A percentile compares a stretch with the other conserved stretches of the same genome.
phyloP scores from a whole-genome alignment of 2,888 invertebrate species.

The Pristionchus japonicus region DNA sequence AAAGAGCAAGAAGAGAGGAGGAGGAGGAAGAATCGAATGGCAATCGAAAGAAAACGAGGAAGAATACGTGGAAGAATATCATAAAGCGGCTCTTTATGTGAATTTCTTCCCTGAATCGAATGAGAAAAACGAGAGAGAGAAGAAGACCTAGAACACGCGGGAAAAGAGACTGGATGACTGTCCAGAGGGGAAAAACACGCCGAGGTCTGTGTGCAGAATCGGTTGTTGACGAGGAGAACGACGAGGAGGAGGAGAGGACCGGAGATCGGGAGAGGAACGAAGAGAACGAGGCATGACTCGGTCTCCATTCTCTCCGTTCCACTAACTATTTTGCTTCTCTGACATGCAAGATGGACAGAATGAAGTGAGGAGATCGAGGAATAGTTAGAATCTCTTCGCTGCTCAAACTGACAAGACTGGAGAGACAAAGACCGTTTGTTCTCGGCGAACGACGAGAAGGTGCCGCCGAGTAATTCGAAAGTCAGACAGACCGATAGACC shows the following conservation, averaged over 20 bases:
- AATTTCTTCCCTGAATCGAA: background rate
- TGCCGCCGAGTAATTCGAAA: too few relatives aligned
- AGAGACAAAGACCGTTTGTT: too few relatives aligned
- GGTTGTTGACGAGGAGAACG: background rate
- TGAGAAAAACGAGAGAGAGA: background rate
- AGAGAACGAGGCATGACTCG: too few relatives aligned
- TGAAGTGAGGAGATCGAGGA: too few relatives aligned
- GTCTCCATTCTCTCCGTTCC: too few relatives aligned
- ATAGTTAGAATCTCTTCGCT: too few relatives aligned
- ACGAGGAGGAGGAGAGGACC: background rate
- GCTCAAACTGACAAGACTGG: too few relatives aligned
- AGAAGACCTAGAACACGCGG: background rate
- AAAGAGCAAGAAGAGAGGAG: background rate
- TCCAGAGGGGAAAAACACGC: background rate
- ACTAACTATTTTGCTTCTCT: too few relatives aligned
- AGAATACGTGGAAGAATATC: too few relatives aligned
- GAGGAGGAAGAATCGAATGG: background rate
- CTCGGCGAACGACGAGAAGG: too few relatives aligned
- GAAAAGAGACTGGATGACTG: background rate
- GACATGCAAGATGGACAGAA: too few relatives aligned
- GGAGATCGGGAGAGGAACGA: background rate
- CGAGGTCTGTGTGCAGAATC: background rate
- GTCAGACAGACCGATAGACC: too few relatives aligned
- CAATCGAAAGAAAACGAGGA: constrained; percentile 9
- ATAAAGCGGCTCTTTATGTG: background rate